These are phyloP conservation scores for Capra hircus DNA, from an alignment of 2,113 vertebrate genomes.

Conservation along the genomic window DNA sequence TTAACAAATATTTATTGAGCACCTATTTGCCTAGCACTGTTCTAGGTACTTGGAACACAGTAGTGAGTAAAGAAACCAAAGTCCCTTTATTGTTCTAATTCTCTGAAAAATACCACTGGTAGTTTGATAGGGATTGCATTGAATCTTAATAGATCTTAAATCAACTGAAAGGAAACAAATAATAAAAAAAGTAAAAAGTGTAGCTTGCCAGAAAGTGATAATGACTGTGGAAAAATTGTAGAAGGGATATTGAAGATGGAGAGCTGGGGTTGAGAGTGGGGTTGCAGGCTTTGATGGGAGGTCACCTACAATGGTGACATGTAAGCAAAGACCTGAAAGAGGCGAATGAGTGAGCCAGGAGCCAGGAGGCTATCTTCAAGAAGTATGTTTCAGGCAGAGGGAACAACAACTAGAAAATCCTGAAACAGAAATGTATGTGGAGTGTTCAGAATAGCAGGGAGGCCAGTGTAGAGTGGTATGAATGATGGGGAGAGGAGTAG, in stretches of 20 bases:
- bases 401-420: background rate
- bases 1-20: background rate
- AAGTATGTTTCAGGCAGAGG: background rate
- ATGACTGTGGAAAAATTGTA: background rate
- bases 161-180: background rate
- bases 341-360: background rate
- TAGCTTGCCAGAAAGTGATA: background rate
- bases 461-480: background rate
- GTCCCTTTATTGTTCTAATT: background rate
- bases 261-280: background rate
- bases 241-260: background rate
- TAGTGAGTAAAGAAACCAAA: background rate
- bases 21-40: background rate
- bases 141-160: background rate
- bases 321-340: background rate
- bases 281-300: background rate
- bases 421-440: background rate
- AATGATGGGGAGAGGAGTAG: background rate
- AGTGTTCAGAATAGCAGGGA: background rate
- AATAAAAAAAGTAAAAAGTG: background rate
- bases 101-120: background rate
- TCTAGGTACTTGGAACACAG: background rate
- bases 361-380: background rate
- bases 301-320: background rate
- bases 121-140: background rate